A percentile compares a stretch with the other conserved stretches of the same genome.
Evolutionary conservation across 1,140 invertebrate species (phyloP).

Genomic region (Lutraria rhynchaena): DNA sequence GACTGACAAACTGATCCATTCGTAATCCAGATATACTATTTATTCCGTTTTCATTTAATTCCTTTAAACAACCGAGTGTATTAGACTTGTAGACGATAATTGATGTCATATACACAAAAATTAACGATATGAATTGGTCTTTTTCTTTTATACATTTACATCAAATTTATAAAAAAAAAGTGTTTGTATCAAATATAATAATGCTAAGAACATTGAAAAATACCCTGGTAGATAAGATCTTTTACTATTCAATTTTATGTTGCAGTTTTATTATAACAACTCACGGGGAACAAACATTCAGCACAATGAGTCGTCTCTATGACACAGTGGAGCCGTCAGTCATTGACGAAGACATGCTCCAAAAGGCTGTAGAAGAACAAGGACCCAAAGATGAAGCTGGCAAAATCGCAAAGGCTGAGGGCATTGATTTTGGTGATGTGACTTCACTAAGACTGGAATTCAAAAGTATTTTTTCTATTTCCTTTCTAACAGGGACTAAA

Average conservation of each 20-base stretch:
- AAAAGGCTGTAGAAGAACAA: conserved; percentile 81
- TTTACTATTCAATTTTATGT: not conserved
- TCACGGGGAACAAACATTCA: conserved; percentile 15
- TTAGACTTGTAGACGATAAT: too few species aligned
- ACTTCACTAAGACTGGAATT: conserved; percentile 79
- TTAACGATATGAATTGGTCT: not conserved
- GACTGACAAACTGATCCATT: too few species aligned
- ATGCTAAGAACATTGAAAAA: not conserved
- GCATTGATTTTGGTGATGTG: conserved; percentile 81
- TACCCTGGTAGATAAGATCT: not conserved
- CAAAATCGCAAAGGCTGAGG: conserved; percentile 80
- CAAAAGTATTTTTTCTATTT: too few species aligned
- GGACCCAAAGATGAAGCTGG: conserved; percentile 82
- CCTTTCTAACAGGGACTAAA: too few species aligned
- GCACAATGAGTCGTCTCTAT: conserved; percentile 82
- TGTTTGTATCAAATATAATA: not conserved
- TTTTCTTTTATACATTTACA: not conserved
- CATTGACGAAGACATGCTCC: conserved; percentile 82
- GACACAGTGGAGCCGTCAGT: conserved; percentile 82
- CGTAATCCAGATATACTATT: too few species aligned
- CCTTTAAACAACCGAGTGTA: too few species aligned
- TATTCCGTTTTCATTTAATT: too few species aligned
- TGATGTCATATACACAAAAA: not conserved
- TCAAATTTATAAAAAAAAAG: not conserved
- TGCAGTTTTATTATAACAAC: not conserved